Evolutionary conservation across 2,797 vertebrate species (phyloP), one percentile per base, ranked within the genome.

Genomic region (Cirrhinus mrigala): DNA sequence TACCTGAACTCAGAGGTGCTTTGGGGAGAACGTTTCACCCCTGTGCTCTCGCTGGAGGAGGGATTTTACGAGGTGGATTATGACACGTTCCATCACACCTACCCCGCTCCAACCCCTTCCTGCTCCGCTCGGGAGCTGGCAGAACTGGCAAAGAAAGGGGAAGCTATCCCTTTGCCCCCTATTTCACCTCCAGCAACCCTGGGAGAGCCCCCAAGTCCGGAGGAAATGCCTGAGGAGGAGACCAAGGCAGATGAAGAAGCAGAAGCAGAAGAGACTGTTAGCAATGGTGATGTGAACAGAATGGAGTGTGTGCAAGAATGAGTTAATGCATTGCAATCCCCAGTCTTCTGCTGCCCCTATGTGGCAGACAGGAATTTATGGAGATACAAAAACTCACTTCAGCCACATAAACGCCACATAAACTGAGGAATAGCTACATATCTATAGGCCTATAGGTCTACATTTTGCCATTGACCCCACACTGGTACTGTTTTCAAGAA

Each of bases 31-130:
- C 89, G 92, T 15, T 93, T 93, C 83, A 91, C 91, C 6, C 91
- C 92, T 3, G 92, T 93, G 18, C 89, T 93, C 15, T 92, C 91
- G 14, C 77, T 92, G 89, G 96, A 97, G 91, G 97, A 97, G 86
- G 96, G 96, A 56, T 97, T 97, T 89, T 97, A 97, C 0, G 95
- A 97, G 85, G 96, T 97, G 3, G 96, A 97, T 92, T 97, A 97
- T 54, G 97, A 96, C 91, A 96, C 94, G 48, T 92, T 92, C 84
- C 91, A 93, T 77, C 90, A 92, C 24, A 92, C 91, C 16, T 92
- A 92, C 80, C 91, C 90, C 16, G 85, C 90, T 11, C 91, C 90
- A 5, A 93, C 92, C 3, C 91, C 92, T n/a, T 54, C 84, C 64
- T 92, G 87, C 85, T 91, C 91, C 0, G 92, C 91, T 73, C 80